phyloP scores from a whole-genome alignment of 1,140 invertebrate genomes.

The Drosophila repleta region DNA sequence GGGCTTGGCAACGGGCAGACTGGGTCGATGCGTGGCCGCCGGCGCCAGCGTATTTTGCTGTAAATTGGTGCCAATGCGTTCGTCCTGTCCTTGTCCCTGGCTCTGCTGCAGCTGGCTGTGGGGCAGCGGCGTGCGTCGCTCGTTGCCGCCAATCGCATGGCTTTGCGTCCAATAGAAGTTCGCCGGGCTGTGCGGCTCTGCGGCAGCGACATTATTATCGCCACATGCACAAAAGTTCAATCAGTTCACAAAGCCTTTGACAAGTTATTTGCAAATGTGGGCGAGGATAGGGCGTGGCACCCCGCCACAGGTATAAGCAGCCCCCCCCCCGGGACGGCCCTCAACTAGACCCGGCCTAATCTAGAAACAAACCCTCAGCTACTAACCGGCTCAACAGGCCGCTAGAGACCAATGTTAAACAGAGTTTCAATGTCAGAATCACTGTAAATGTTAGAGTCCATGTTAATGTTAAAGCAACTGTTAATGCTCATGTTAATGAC shows the following conservation, averaged over 20 bases:
- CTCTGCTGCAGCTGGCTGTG: slow-evolving; percentile 53
- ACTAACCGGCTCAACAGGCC: background rate
- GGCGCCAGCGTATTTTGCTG: slow-evolving; percentile 75
- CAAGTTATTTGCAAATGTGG: slow-evolving; percentile 18
- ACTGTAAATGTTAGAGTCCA: slow-evolving; percentile 36
- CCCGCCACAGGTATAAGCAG: background rate
- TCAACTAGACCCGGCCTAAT: background rate
- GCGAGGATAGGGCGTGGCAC: background rate
- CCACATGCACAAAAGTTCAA: slow-evolving; percentile 44
- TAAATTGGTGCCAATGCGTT: slow-evolving; percentile 66
- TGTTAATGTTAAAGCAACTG: slow-evolving; percentile 25
- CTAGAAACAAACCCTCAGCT: background rate
- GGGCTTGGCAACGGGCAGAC: slow-evolving; percentile 76
- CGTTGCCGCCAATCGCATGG: slow-evolving; percentile 86
- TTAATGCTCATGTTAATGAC: background rate
- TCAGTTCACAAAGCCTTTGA: slow-evolving; percentile 53
- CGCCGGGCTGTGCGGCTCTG: slow-evolving; percentile 84
- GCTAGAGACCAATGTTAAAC: background rate
- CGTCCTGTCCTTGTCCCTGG: slow-evolving; percentile 51
- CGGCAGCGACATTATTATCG: slow-evolving; percentile 10
- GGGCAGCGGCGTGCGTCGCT: slow-evolving; percentile 70
- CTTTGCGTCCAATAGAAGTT: slow-evolving; percentile 87
- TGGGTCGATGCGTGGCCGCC: slow-evolving; percentile 84
- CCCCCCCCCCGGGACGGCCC: background rate
- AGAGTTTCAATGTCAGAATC: background rate